phyloP scores from a whole-genome alignment of 2,113 vertebrate species.

The Xyrauchen texanus region DNA sequence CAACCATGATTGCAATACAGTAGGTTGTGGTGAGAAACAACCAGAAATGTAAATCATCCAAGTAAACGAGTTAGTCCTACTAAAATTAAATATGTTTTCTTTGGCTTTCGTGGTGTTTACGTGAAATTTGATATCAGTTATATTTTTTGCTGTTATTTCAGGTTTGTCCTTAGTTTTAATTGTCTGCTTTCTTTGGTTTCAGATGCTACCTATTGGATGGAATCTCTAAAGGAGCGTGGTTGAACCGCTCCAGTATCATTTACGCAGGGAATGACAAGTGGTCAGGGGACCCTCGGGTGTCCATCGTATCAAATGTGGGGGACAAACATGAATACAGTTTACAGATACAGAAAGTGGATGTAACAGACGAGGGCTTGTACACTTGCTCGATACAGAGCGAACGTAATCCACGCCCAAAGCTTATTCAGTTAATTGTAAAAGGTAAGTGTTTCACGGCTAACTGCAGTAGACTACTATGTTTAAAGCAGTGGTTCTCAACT shows the following conservation, averaged over 20 bases:
- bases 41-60: no score
- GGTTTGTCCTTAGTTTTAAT: neutral
- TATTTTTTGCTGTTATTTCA: no score
- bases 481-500: no score
- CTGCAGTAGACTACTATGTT: no score
- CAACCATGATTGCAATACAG: no score
- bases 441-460: constrained; percentile 72
- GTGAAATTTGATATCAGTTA: neutral
- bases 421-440: constrained; percentile 94
- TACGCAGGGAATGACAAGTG: constrained; percentile 96
- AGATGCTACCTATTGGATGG: constrained; percentile 97
- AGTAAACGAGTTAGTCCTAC: no score
- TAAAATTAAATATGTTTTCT: neutral
- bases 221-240: constrained; percentile 96
- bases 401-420: constrained; percentile 87
- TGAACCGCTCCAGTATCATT: constrained; percentile 97
- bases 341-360: constrained; percentile 97
- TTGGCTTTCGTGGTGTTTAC: neutral
- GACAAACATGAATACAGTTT: constrained; percentile 94
- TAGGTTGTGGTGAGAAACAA: no score
- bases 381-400: constrained; percentile 97
- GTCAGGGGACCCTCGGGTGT: constrained; percentile 95
- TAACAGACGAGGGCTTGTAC: constrained; percentile 92
- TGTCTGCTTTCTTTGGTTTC: constrained; percentile 21
- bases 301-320: constrained; percentile 84